Conservation (phyloP, 2,113 vertebrate species). For the Sialia sialis region DNA sequence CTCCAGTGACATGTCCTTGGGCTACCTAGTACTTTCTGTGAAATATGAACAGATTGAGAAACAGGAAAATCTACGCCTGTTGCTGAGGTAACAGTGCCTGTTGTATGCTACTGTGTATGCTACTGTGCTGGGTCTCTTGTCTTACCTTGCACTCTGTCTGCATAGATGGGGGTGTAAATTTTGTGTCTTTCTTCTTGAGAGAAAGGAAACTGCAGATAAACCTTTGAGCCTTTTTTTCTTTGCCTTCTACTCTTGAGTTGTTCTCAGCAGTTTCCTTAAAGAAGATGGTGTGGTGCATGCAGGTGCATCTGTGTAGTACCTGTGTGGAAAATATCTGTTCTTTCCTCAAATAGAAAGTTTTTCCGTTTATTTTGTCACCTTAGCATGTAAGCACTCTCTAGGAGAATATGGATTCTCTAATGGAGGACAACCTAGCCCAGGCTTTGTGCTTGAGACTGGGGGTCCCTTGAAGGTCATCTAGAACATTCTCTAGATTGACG, state of each 20-base stretch:
- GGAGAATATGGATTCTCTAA: not conserved
- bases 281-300: not conserved
- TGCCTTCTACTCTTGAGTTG: not conserved
- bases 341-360: not conserved
- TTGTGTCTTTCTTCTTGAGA: not conserved
- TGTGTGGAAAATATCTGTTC: not conserved
- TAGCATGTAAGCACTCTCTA: not conserved
- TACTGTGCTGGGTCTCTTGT: not conserved
- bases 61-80: conserved; percentile 77
- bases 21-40: conserved; percentile 83
- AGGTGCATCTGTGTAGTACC: not conserved
- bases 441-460: not conserved
- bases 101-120: not conserved
- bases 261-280: not conserved
- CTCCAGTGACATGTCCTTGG: conserved; percentile 78
- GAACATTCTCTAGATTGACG: not conserved
- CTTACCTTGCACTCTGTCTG: not conserved
- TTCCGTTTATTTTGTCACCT: not conserved
- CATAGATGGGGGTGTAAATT: not conserved
- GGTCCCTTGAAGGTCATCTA: not conserved
- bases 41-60: conserved; percentile 84
- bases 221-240: not conserved
- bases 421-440: not conserved
- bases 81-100: conserved; percentile 78
- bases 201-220: not conserved